Conservation (phyloP, 2,797 vertebrate genomes). For the Crocodylus rhombifer region DNA sequence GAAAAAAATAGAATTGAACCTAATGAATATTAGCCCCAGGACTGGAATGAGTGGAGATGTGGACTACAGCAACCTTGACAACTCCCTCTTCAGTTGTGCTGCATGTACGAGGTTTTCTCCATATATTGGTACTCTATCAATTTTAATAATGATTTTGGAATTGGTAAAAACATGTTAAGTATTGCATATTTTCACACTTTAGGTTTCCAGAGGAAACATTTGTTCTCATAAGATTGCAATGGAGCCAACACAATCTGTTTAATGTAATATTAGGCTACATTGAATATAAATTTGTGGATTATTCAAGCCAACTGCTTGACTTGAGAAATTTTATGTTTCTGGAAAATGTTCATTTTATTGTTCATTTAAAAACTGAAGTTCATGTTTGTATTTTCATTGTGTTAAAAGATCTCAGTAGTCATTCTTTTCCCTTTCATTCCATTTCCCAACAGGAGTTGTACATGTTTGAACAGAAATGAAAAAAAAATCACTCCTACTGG, state of each 20-base stretch:
- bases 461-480: constrained; percentile 2
- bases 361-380: constrained; percentile 14
- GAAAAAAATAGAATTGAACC: not conserved
- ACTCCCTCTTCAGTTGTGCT: not conserved
- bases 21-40: fast-evolving
- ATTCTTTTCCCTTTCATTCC: not conserved
- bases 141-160: not conserved
- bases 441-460: not conserved
- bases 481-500: not conserved
- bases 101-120: not conserved
- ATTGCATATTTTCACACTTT: not conserved
- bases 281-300: not conserved
- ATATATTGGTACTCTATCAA: not conserved
- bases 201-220: not conserved
- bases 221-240: not conserved
- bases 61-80: not conserved
- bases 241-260: not conserved
- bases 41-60: not conserved
- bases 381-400: not conserved
- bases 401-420: not conserved
- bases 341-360: constrained; percentile 1
- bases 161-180: not conserved
- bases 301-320: constrained; percentile 29
- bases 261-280: too few relatives aligned
- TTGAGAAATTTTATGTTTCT: not conserved